Conservation (phyloP, 2,888 invertebrate genomes). For the Griposia aprilina region DNA sequence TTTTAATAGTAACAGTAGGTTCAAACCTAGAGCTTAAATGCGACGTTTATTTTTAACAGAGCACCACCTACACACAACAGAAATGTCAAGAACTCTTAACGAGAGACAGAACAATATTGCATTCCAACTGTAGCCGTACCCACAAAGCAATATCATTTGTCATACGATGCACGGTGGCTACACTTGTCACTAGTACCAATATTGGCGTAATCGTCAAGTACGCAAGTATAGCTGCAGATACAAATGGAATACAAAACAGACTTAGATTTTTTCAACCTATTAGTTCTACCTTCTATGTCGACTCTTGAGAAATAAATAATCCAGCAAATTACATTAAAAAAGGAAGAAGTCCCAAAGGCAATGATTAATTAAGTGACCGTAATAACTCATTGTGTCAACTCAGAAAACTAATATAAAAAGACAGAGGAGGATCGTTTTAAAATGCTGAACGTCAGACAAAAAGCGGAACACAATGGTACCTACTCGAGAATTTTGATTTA, state of each 20-base stretch:
- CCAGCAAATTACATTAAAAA: conserved; percentile 61
- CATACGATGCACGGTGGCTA: conserved; percentile 72
- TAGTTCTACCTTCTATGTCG: conserved; percentile 18
- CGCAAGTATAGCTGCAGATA: conserved; percentile 45
- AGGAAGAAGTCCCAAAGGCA: conserved; percentile 59
- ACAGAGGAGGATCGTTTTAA: conserved; percentile 48
- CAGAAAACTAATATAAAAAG: conserved; percentile 69
- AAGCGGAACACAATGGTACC: conserved; percentile 60
- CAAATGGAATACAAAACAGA: conserved; percentile 46
- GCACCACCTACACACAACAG: conserved; percentile 54
- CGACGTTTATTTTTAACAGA: conserved; percentile 49
- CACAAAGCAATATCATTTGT: conserved; percentile 81
- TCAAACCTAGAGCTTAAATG: conserved; percentile 28
- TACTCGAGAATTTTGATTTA: conserved; percentile 59
- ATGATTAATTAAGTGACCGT: conserved; percentile 78
- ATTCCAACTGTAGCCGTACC: conserved; percentile 75
- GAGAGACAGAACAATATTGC: conserved; percentile 80
- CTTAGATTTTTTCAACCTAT: conserved; percentile 6
- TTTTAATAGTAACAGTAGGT: conserved; percentile 27
- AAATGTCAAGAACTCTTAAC: conserved; percentile 74
- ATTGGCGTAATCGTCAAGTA: conserved; percentile 67
- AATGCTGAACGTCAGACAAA: conserved; percentile 56
- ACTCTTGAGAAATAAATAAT: conserved; percentile 51
- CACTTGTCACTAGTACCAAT: conserved; percentile 50
- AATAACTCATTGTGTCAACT: conserved; percentile 79